These are phyloP conservation scores for Blastobasis adustella DNA, from an alignment of 2,888 invertebrate genomes.

Conservation along the genomic window DNA sequence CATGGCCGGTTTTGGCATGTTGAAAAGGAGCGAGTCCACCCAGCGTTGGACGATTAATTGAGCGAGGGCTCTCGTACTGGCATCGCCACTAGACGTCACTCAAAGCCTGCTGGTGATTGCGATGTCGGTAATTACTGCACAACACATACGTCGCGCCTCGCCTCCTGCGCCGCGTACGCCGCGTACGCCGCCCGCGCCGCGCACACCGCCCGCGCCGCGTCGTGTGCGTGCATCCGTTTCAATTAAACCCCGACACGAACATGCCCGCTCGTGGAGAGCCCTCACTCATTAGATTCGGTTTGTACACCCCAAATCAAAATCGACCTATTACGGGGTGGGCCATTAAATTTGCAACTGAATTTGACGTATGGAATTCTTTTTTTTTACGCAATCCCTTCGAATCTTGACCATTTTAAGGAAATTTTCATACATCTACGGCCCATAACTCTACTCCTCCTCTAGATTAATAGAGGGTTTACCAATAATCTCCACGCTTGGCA, in stretches of 20 bases:
- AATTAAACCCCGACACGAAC: conserved; percentile 56
- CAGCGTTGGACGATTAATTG: conserved; percentile 15
- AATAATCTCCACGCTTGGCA: no score
- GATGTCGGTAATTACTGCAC: conserved; percentile 52
- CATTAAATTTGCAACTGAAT: no score
- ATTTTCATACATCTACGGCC: no score
- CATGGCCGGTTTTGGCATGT: no score
- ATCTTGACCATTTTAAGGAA: no score
- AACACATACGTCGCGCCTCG: conserved; percentile 1
- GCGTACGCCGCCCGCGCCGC: conserved; percentile 17
- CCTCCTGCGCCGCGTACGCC: not conserved
- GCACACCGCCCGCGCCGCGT: conserved; percentile 17
- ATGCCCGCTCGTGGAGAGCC: conserved; percentile 35
- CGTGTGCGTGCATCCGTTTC: conserved; percentile 43
- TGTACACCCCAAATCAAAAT: conserved; percentile 20
- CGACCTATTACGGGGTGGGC: conserved; percentile 1
- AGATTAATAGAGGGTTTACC: no score
- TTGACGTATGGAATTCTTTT: no score
- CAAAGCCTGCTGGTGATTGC: conserved; percentile 31
- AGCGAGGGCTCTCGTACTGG: conserved; percentile 22
- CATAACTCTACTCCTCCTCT: no score
- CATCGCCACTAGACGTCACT: conserved; percentile 53
- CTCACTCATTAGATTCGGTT: conserved; percentile 38
- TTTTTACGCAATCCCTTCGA: no score
- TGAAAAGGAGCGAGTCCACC: not conserved